A percentile compares a stretch with the other conserved stretches of the same genome.
phyloP scores from a whole-genome alignment of 2,888 invertebrate genomes.

The Vesta saturnalis region DNA sequence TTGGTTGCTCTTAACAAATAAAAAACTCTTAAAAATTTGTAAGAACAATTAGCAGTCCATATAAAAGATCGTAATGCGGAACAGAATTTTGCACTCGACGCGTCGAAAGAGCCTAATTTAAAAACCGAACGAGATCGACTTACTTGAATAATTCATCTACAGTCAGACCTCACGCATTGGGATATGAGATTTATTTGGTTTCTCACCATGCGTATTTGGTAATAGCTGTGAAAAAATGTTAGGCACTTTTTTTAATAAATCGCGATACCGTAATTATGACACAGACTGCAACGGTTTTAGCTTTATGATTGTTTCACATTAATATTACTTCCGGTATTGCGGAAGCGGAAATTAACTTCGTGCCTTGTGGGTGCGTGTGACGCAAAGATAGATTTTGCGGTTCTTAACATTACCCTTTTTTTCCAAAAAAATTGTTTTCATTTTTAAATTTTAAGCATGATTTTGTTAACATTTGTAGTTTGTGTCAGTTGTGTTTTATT shows the following conservation, averaged over 20 bases:
- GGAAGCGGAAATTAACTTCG: constrained; percentile 51
- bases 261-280: constrained; percentile 14
- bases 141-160: constrained; percentile 59
- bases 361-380: constrained; percentile 13
- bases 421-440: constrained; percentile 19
- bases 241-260: constrained; percentile 31
- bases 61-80: constrained; percentile 39
- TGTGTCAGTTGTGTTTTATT: constrained; percentile 29
- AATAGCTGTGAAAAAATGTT: constrained; percentile 43
- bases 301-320: constrained; percentile 22
- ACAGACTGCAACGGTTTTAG: constrained; percentile 16
- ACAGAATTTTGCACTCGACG: constrained; percentile 42
- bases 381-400: constrained; percentile 7
- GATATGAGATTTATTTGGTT: constrained; percentile 58
- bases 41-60: constrained; percentile 34
- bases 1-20: background rate
- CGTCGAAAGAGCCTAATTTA: constrained; percentile 49
- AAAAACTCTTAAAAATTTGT: constrained; percentile 21
- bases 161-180: constrained; percentile 57
- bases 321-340: constrained; percentile 53
- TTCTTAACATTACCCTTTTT: constrained; percentile 7
- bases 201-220: constrained; percentile 50
- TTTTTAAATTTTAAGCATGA: constrained; percentile 28
- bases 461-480: constrained; percentile 24
- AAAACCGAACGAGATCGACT: constrained; percentile 54